Evolutionary conservation across 2,113 vertebrate species (phyloP), one percentile per base, ranked within the genome.

Genomic region (Hoplias malabaricus): DNA sequence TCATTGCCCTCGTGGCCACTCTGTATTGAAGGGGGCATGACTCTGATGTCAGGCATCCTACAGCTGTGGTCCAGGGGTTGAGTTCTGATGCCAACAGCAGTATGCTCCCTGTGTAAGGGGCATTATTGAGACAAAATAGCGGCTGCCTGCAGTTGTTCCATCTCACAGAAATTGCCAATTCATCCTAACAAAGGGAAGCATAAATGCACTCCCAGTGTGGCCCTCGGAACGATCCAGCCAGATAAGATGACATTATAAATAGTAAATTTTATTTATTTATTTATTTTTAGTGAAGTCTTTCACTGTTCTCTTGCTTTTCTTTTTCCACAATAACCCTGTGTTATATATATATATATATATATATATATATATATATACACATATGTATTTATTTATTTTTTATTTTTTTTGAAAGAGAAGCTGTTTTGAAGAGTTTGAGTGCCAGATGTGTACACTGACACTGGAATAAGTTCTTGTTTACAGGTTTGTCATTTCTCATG

Each of bases 131-230:
- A 92, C 95, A 94, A 94, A 95, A 63, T 63, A 93, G 94, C 92
- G 89, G 93, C 94, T 94, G 93, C 94, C 94, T 94, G 92, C 91
- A 94, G 95, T 94, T 93, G 93, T 89, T 97, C 93, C 91, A 94
- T 96, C 94, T 95, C 90, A 54, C 91, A 93, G 93, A 97, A 96
- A 98, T 93, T 98, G 96, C 96, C 94, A 98, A 95, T 94, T 98
- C 95, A 93, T 94, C 95, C 95, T 96, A 95, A 99, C 95, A 98
- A 98, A 96, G 94, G 94, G 94, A 97, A 94, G 94, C 94, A 95
- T 95, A 95, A 97, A 93, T 94, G 94, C 93, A 95, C 94, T 94
- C 93, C 93, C 95, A 93, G 93, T 80, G 56, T 90, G 93, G 78
- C 94, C 94, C 93, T 93, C 90, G 89, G 94, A 94, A 93, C 91